These are phyloP conservation scores for Hofmannophila pseudospretella DNA, from an alignment of 2,888 invertebrate species.

Conservation along the genomic window DNA sequence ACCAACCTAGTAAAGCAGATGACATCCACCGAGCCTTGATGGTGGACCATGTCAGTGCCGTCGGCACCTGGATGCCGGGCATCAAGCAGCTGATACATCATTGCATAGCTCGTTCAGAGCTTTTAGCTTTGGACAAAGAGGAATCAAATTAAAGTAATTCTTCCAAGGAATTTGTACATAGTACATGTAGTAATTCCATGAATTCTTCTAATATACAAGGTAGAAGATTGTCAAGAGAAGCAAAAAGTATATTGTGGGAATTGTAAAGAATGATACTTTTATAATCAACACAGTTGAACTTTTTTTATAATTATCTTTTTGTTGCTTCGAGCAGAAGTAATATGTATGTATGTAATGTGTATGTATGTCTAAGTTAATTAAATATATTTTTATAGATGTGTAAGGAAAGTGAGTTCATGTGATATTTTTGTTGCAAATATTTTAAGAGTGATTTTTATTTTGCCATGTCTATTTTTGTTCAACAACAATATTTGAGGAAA, in stretches of 20 bases:
- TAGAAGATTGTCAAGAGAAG: too few relatives aligned
- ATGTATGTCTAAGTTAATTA: too few relatives aligned
- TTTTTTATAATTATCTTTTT: too few relatives aligned
- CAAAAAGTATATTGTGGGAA: too few relatives aligned
- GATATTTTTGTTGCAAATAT: constrained; percentile 4
- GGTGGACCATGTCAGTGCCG: constrained; percentile 77
- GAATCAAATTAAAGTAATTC: too few relatives aligned
- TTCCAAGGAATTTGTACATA: too few relatives aligned
- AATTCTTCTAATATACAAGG: too few relatives aligned
- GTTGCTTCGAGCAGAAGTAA: too few relatives aligned
- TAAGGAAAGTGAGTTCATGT: constrained; percentile 5
- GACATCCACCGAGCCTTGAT: constrained; percentile 77
- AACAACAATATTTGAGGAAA: background rate
- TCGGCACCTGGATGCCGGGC: constrained; percentile 80
- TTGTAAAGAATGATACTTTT: too few relatives aligned
- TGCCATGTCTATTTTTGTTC: background rate
- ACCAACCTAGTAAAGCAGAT: constrained; percentile 70
- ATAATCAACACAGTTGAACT: too few relatives aligned
- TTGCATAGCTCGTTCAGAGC: constrained; percentile 57
- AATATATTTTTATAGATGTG: background rate
- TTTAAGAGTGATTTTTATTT: background rate
- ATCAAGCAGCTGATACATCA: constrained; percentile 78
- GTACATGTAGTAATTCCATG: too few relatives aligned
- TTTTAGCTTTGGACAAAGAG: constrained; percentile 61
- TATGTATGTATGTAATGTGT: too few relatives aligned